Percentiles rank a stretch among this genome's conserved stretches.
Evolutionary conservation across 2,888 invertebrate species (phyloP).

Genomic region (Callimorpha dominula): DNA sequence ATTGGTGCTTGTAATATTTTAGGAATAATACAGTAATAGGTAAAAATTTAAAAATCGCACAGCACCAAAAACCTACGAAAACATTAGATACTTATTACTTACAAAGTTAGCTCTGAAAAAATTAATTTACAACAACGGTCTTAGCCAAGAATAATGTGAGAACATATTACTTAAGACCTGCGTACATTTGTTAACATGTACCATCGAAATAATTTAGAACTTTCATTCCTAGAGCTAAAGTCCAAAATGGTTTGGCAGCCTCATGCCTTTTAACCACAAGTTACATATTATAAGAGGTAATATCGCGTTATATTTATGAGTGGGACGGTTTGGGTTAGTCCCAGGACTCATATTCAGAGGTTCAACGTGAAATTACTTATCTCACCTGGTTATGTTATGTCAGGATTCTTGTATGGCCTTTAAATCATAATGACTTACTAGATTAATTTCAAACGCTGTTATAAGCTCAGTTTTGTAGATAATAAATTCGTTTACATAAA

Average conservation of each 20-base stretch:
- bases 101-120: constrained; percentile 26
- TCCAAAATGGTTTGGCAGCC: constrained; percentile 5
- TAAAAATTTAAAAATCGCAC: not conserved
- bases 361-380: constrained; percentile 66
- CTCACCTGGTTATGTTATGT: constrained; percentile 55
- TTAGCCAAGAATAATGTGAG: constrained; percentile 45
- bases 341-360: constrained; percentile 66
- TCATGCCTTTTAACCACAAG: constrained; percentile 35
- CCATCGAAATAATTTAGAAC: constrained; percentile 13
- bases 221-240: not conserved
- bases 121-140: constrained; percentile 41
- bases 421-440: constrained; percentile 48
- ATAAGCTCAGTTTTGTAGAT: constrained; percentile 3
- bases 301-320: constrained; percentile 67
- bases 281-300: constrained; percentile 46
- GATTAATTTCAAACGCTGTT: constrained; percentile 28
- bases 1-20: no score
- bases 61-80: not conserved
- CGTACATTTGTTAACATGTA: constrained; percentile 39
- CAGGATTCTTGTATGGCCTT: constrained; percentile 32
- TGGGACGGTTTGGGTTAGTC: constrained; percentile 59
- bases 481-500: constrained; percentile 14
- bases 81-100: not conserved
- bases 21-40: no score
- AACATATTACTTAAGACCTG: constrained; percentile 52